Conservation (phyloP, 2,888 invertebrate species). For the Epinotia bilunana region DNA sequence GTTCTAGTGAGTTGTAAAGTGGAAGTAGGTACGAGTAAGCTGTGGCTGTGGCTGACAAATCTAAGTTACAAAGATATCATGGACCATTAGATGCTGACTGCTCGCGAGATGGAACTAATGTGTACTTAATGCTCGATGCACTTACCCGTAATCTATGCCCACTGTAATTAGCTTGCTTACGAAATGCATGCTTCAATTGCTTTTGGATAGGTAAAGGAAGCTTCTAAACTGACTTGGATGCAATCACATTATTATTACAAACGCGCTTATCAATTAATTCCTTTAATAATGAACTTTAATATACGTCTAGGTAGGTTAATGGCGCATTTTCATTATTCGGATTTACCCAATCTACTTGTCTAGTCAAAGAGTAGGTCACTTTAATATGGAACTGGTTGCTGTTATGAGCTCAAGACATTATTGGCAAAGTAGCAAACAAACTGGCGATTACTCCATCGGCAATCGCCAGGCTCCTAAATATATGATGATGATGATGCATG, state of each 20-base stretch:
- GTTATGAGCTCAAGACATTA: too few relatives aligned
- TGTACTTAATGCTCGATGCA: constrained; percentile 38
- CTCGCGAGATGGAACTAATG: constrained; percentile 34
- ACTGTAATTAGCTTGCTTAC: constrained; percentile 35
- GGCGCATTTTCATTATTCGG: neutral
- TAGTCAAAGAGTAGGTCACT: too few relatives aligned
- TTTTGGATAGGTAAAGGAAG: constrained; percentile 13
- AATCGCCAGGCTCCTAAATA: too few relatives aligned
- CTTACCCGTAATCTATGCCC: constrained; percentile 29
- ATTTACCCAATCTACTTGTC: neutral
- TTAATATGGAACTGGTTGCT: too few relatives aligned
- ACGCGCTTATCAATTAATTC: neutral
- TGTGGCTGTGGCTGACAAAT: constrained; percentile 10
- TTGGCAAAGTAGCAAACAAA: too few relatives aligned
- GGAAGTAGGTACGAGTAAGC: neutral
- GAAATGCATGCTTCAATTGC: constrained; percentile 28
- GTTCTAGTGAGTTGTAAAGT: neutral
- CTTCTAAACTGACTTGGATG: constrained; percentile 5
- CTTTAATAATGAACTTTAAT: neutral
- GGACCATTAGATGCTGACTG: constrained; percentile 28
- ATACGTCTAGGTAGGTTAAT: neutral
- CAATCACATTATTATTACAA: neutral
- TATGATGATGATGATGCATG: too few relatives aligned
- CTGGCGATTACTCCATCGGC: too few relatives aligned
- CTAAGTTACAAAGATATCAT: constrained; percentile 29